A percentile compares a stretch with the other conserved stretches of the same genome.
Conservation (phyloP, 2,113 vertebrate genomes). For the Bufo bufo region DNA sequence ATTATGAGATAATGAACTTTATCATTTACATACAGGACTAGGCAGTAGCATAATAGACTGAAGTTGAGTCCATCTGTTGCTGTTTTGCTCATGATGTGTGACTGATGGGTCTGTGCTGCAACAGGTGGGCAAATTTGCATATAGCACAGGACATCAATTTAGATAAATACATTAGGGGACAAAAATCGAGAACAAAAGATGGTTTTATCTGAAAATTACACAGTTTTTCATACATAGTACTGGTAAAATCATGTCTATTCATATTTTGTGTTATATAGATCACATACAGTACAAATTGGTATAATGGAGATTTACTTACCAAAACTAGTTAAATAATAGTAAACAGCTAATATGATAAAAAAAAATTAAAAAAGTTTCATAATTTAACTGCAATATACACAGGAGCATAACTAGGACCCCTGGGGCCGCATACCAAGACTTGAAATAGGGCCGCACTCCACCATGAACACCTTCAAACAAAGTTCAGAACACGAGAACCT, state of each 20-base stretch:
- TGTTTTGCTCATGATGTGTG: conserved; percentile 40
- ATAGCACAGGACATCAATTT: not conserved
- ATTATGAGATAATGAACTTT: conserved; percentile 6
- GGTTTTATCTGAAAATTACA: not conserved
- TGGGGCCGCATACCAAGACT: too few relatives aligned
- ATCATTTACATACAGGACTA: conserved; percentile 3
- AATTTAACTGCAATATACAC: too few relatives aligned
- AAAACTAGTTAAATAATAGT: not conserved
- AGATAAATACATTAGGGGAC: conserved; percentile 17
- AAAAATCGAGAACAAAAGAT: not conserved
- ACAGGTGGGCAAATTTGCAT: conserved; percentile 39
- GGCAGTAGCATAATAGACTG: not conserved
- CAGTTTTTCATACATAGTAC: not conserved
- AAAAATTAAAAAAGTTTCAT: not conserved
- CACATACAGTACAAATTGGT: not conserved
- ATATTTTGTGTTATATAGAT: not conserved
- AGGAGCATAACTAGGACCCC: too few relatives aligned
- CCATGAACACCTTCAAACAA: too few relatives aligned
- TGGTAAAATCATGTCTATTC: not conserved
- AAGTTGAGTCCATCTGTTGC: conserved; percentile 31
- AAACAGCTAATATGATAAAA: not conserved
- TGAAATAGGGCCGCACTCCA: too few relatives aligned
- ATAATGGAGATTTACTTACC: not conserved
- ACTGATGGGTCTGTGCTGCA: conserved; percentile 27
- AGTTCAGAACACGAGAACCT: too few relatives aligned